Evolutionary conservation across 53 echinoderm and acorn worm genomes (phyloP), one percentile per base, ranked within the genome.

Genomic region (Astropecten irregularis): DNA sequence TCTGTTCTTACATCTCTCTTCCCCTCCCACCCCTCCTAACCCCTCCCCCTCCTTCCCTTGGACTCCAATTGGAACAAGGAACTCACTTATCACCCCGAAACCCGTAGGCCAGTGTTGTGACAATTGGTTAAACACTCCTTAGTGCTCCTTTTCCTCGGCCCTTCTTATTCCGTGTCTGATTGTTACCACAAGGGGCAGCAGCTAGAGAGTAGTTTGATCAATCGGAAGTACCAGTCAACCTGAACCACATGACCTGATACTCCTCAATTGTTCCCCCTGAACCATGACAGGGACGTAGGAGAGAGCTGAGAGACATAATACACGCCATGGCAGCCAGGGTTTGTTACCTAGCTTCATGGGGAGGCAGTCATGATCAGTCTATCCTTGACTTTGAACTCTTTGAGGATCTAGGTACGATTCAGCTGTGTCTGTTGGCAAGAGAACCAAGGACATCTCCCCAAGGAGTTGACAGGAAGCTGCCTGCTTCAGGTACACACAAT

Each of bases 81-180:
- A 9, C 68, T 68, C 46, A 68, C 68, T 68, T 68, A 68, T 68
- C 68, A 28, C 67, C 67, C 40, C 42, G 27, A 36, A 36, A 30
- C 8, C 32, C 11, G 35, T 0, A 26, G 46, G 42, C 46, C 25
- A 20, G 47, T 38, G 76, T 79, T 62, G 44, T 61, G 61, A 76
- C 76, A 76, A 79, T 79, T 61, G 62, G 29, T 61, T 61, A 25
- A 79, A 30, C 32, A 32, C 62, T 48, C 57, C 22, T 23, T 37
- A 76, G 20, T 23, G 56, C 56, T 76, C 56, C 31, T 21, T 22
- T 19, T 19, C 36, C 57, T 9, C 57, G 13, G 39, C 39, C 4
- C 46, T 1, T 42, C 14, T 22, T 46, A 46, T 9, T 18, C 25
- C 14, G 37, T 4, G 0, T 42, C 42, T 42, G 42, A 42, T 42